These are phyloP conservation scores for Rhingia rostrata DNA, from an alignment of 2,888 invertebrate genomes.

Conservation along the genomic window DNA sequence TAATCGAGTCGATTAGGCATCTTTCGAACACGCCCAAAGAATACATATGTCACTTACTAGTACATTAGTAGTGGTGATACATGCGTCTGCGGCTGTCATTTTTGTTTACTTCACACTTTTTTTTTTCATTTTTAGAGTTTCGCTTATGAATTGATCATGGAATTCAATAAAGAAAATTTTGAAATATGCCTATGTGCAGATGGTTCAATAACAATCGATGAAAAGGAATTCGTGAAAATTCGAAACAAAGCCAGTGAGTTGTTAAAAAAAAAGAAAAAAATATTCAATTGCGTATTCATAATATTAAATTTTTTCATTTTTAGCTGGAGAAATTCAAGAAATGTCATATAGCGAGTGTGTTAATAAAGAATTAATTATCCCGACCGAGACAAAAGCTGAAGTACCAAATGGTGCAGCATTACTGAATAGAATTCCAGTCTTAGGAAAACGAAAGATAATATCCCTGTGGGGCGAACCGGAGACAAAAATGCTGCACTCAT, in stretches of 20 bases:
- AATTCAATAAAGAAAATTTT: slow-evolving; percentile 12
- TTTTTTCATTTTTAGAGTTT: not conserved
- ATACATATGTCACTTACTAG: not conserved
- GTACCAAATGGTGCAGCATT: not conserved
- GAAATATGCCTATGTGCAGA: slow-evolving; percentile 7
- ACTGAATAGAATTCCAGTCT: not conserved
- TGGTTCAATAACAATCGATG: not conserved
- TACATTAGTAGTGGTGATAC: not conserved
- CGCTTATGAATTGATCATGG: not conserved
- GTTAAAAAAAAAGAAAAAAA: not conserved
- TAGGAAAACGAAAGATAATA: slow-evolving; percentile 2
- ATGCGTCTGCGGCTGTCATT: not conserved
- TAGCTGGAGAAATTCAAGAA: slow-evolving; percentile 10
- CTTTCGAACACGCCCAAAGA: not conserved
- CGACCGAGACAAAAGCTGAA: not conserved
- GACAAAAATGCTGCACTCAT: slow-evolving; percentile 4
- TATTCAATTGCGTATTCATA: not conserved
- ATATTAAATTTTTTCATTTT: not conserved
- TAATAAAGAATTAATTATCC: not conserved
- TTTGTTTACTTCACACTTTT: not conserved
- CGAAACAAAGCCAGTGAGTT: slow-evolving; percentile 10
- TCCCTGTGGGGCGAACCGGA: slow-evolving; percentile 3
- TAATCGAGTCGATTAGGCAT: too few relatives aligned
- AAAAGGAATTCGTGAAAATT: slow-evolving; percentile 3
- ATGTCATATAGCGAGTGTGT: not conserved